These are phyloP conservation scores for Oreochromis aureus DNA, from an alignment of 2,113 vertebrate species.

Conservation along the genomic window DNA sequence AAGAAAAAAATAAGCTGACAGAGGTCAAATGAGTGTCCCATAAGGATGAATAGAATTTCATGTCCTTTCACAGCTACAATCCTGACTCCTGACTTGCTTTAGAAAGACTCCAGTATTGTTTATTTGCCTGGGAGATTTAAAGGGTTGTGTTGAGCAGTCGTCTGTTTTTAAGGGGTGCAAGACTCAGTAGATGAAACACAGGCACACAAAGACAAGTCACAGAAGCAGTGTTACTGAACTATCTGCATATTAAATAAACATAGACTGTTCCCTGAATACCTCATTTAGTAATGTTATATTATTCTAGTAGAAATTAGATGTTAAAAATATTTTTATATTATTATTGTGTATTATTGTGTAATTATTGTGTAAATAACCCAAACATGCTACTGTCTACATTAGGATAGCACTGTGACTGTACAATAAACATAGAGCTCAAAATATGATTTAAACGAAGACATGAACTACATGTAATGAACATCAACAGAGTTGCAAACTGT, in stretches of 20 bases:
- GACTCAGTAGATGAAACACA: constrained; percentile 44
- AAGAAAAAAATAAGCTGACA: no score
- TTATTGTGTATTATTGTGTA: background rate
- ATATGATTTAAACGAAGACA: background rate
- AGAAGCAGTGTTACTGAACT: background rate
- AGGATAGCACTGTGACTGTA: background rate
- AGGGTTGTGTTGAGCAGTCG: background rate
- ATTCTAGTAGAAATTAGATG: background rate
- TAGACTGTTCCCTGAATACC: background rate
- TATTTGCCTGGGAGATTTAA: background rate
- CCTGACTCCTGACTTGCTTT: constrained; percentile 23
- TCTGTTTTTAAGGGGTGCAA: constrained; percentile 3
- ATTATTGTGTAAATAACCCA: background rate
- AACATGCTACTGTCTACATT: background rate
- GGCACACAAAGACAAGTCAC: constrained; percentile 21
- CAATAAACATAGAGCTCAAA: background rate
- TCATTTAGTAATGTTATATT: background rate
- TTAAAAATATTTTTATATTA: background rate
- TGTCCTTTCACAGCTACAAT: background rate
- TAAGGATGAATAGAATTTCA: background rate
- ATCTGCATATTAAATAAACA: background rate
- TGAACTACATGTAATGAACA: constrained; percentile 47
- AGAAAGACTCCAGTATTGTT: background rate
- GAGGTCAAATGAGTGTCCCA: background rate
- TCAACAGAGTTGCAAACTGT: constrained; percentile 36